A percentile compares a stretch with the other conserved stretches of the same genome.
phyloP scores from a whole-genome alignment of 2,797 vertebrate species.

The Spinus olivaceus region DNA sequence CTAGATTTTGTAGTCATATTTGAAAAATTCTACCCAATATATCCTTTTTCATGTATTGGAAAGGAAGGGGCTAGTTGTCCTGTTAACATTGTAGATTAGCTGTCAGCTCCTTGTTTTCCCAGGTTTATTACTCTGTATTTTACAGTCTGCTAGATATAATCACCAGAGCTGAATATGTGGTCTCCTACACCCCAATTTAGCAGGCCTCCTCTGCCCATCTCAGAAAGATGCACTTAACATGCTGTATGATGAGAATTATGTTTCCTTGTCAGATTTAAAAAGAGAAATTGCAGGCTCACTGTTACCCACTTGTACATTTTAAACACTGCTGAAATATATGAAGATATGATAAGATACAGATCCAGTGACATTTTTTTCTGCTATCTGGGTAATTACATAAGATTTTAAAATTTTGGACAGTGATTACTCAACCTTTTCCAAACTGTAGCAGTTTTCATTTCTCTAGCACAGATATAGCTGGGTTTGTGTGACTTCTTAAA shows the following conservation, averaged over 20 bases:
- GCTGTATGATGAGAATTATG: neutral
- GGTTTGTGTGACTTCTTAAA: neutral
- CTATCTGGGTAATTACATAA: neutral
- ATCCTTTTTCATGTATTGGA: neutral
- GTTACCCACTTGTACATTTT: neutral
- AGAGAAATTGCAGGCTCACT: neutral
- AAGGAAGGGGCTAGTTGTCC: neutral
- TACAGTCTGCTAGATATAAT: neutral
- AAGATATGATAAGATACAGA: neutral
- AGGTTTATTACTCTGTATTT: neutral
- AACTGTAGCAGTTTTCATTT: neutral
- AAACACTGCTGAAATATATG: neutral
- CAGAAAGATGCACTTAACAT: neutral
- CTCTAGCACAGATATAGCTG: neutral
- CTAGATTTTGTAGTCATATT: neutral
- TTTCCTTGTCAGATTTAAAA: neutral
- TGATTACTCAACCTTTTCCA: neutral
- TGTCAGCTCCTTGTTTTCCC: neutral
- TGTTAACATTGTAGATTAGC: neutral
- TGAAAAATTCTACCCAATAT: neutral
- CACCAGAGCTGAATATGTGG: neutral
- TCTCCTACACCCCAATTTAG: neutral
- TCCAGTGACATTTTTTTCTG: neutral
- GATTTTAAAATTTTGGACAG: neutral
- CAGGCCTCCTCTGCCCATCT: neutral